Conservation (phyloP, 2,113 vertebrate species). For the Geothlypis trichas region DNA sequence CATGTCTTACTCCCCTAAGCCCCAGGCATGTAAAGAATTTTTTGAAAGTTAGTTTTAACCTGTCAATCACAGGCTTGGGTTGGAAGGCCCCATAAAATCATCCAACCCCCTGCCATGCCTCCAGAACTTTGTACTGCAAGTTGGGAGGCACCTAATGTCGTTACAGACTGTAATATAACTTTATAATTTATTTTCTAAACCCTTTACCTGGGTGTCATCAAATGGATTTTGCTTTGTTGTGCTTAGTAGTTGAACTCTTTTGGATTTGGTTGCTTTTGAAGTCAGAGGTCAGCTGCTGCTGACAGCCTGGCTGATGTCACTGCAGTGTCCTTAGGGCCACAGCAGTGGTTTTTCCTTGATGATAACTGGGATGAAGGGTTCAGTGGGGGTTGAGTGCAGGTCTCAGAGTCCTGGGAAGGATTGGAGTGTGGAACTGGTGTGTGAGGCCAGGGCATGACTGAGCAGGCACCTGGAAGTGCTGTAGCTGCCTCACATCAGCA, state of each 20-base stretch:
- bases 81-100: background rate
- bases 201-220: background rate
- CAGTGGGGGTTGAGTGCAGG: background rate
- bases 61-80: background rate
- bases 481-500: background rate
- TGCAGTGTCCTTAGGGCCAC: background rate
- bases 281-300: background rate
- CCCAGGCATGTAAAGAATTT: background rate
- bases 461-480: background rate
- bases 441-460: background rate
- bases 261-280: background rate
- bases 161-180: background rate
- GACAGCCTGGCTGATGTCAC: background rate
- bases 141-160: background rate
- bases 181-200: background rate
- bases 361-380: background rate
- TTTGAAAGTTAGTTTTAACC: background rate
- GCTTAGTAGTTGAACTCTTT: background rate
- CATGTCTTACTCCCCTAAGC: background rate
- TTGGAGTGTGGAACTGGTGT: background rate
- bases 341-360: background rate
- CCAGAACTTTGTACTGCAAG: background rate
- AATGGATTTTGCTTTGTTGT: background rate
- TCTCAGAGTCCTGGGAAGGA: fast-evolving
- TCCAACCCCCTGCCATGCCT: background rate